Evolutionary conservation across 2,888 invertebrate species (phyloP).

Genomic region (Andrena haemorrhoa): DNA sequence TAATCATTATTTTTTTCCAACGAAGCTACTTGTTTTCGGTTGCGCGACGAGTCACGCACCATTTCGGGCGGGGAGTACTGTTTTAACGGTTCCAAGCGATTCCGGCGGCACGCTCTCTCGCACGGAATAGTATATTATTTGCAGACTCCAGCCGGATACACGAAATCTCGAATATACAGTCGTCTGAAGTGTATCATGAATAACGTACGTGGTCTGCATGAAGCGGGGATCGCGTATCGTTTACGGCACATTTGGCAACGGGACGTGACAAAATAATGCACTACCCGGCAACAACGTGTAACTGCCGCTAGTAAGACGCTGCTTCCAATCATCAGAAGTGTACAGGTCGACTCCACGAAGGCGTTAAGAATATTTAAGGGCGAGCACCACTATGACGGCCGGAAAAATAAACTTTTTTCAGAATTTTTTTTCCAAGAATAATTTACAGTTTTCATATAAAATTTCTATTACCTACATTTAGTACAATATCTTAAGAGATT

Average conservation of each 20-base stretch:
- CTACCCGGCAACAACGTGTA: neutral
- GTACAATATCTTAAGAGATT: too few relatives aligned
- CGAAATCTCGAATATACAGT: slow-evolving; percentile 31
- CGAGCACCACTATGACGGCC: too few relatives aligned
- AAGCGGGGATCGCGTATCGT: slow-evolving; percentile 45
- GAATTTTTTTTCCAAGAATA: too few relatives aligned
- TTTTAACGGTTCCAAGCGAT: neutral
- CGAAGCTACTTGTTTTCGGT: neutral
- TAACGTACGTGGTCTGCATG: slow-evolving; percentile 57
- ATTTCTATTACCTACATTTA: too few relatives aligned
- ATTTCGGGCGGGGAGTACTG: neutral
- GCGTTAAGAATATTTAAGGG: neutral
- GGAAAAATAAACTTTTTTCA: too few relatives aligned
- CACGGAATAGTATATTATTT: slow-evolving; percentile 33
- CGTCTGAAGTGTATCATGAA: slow-evolving; percentile 50
- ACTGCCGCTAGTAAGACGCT: neutral
- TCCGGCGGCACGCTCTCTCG: neutral
- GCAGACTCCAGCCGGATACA: slow-evolving; percentile 4
- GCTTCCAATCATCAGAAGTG: neutral
- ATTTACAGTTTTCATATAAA: too few relatives aligned
- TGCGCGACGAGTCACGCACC: neutral
- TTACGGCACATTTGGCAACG: slow-evolving; percentile 52
- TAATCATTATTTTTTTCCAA: neutral
- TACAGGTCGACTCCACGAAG: neutral
- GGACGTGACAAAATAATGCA: slow-evolving; percentile 50